phyloP scores from a whole-genome alignment of 2,113 vertebrate genomes.

The Excalfactoria chinensis region DNA sequence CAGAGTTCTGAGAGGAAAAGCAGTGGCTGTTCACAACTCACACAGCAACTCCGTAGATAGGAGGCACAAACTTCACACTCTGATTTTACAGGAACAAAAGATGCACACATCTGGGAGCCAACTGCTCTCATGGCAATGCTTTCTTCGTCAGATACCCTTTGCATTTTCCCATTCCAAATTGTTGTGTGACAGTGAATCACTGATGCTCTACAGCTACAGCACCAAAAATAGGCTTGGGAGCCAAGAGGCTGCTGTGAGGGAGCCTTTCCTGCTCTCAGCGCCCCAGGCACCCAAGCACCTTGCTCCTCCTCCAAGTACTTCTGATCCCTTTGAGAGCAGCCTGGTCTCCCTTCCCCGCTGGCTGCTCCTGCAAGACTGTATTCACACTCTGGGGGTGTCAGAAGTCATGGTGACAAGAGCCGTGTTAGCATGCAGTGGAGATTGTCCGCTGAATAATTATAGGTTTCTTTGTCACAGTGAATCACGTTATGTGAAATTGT shows the following conservation, averaged over 20 bases:
- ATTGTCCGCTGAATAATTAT: background rate
- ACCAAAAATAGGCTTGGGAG: background rate
- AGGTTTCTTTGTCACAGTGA: background rate
- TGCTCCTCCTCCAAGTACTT: background rate
- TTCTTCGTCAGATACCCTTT: background rate
- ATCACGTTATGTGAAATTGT: background rate
- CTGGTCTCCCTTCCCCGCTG: background rate
- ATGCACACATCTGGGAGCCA: background rate
- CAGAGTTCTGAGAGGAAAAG: background rate
- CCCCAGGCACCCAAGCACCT: background rate
- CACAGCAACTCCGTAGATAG: background rate
- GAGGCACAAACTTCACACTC: background rate
- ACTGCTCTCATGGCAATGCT: background rate
- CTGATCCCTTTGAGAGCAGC: background rate
- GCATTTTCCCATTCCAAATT: background rate
- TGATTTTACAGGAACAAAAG: background rate
- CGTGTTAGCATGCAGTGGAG: background rate
- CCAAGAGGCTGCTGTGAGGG: background rate
- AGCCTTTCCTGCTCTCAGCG: background rate
- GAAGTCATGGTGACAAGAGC: fast-evolving
- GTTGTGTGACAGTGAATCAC: background rate
- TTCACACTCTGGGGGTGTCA: background rate
- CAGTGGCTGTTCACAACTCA: background rate
- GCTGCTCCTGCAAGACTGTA: background rate
- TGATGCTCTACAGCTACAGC: fast-evolving